phyloP scores from a whole-genome alignment of 2,888 invertebrate genomes.

The Lacanobia wlatinum region DNA sequence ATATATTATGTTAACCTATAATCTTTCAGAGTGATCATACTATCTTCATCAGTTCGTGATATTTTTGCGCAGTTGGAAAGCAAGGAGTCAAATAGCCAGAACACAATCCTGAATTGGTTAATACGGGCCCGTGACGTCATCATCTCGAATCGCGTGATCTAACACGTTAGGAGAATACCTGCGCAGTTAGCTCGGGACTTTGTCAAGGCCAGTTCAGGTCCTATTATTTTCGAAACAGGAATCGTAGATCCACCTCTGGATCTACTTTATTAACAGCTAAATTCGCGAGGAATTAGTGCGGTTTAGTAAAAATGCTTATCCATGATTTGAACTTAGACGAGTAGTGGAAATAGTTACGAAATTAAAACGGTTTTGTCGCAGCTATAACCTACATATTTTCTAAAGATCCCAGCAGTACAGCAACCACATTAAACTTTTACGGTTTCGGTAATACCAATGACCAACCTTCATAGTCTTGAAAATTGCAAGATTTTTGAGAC shows the following conservation, averaged over 20 bases:
- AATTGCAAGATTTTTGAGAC: not conserved
- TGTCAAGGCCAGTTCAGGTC: slow-evolving; percentile 10
- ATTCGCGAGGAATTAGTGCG: too few species aligned
- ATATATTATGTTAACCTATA: not conserved
- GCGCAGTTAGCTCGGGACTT: slow-evolving; percentile 24
- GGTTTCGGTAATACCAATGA: too few species aligned
- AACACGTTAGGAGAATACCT: slow-evolving; percentile 6
- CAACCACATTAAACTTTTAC: too few species aligned
- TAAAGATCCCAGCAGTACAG: too few species aligned
- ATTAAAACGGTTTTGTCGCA: not conserved
- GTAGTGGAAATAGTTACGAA: not conserved
- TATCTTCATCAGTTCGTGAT: not conserved
- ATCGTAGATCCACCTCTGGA: not conserved
- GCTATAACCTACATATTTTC: too few species aligned
- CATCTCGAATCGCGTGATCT: slow-evolving; percentile 9
- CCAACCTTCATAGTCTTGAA: not conserved
- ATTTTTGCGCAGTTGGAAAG: not conserved
- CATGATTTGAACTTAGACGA: not conserved
- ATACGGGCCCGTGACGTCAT: slow-evolving; percentile 25
- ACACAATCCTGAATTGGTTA: slow-evolving; percentile 32
- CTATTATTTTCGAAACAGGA: not conserved
- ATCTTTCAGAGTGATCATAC: not conserved
- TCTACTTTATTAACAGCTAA: not conserved
- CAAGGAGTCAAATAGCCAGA: not conserved
- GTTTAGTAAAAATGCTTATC: not conserved